A percentile compares a stretch with the other conserved stretches of the same genome.
Evolutionary conservation across 2,888 invertebrate species (phyloP).

Genomic region (Graphium colonna): DNA sequence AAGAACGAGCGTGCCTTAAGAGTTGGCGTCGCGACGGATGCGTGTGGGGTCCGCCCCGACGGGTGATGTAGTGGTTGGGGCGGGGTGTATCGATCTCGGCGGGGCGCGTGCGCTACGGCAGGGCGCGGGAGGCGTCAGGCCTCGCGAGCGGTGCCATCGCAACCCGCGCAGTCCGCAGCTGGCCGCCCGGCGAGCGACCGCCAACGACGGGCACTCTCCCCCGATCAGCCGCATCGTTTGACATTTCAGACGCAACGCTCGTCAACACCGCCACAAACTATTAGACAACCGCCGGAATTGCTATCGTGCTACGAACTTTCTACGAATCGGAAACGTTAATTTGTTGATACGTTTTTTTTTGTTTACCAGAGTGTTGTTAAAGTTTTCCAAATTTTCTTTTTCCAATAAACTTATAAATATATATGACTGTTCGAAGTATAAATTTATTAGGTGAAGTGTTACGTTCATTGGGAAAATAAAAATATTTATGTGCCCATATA

Average conservation of each 20-base stretch:
- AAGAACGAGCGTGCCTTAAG: slow-evolving; percentile 43
- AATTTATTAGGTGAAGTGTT: slow-evolving; percentile 1
- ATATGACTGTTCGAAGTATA: neutral
- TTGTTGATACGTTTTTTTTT: neutral
- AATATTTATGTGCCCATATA: slow-evolving; percentile 42
- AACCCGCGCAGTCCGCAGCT: slow-evolving; percentile 72
- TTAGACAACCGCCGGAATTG: slow-evolving; percentile 62
- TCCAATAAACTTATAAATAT: no score
- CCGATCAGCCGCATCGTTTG: slow-evolving; percentile 49
- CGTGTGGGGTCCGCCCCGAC: slow-evolving; percentile 47
- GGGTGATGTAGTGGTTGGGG: slow-evolving; percentile 60
- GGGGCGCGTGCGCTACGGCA: slow-evolving; percentile 68
- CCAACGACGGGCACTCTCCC: slow-evolving; percentile 37
- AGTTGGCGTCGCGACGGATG: slow-evolving; percentile 40
- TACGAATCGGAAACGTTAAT: slow-evolving; percentile 23
- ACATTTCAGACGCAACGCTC: slow-evolving; percentile 59
- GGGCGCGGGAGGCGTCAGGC: slow-evolving; percentile 50
- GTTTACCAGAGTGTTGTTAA: no score
- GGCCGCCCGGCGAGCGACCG: slow-evolving; percentile 68
- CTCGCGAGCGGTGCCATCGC: slow-evolving; percentile 38
- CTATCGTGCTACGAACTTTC: slow-evolving; percentile 46
- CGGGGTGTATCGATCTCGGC: slow-evolving; percentile 74
- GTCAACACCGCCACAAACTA: slow-evolving; percentile 65
- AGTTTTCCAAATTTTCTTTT: no score
- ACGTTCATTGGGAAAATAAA: slow-evolving; percentile 35